These are phyloP conservation scores for Romanogobio albipinnatus DNA, from an alignment of 2,113 vertebrate genomes.

Conservation along the genomic window DNA sequence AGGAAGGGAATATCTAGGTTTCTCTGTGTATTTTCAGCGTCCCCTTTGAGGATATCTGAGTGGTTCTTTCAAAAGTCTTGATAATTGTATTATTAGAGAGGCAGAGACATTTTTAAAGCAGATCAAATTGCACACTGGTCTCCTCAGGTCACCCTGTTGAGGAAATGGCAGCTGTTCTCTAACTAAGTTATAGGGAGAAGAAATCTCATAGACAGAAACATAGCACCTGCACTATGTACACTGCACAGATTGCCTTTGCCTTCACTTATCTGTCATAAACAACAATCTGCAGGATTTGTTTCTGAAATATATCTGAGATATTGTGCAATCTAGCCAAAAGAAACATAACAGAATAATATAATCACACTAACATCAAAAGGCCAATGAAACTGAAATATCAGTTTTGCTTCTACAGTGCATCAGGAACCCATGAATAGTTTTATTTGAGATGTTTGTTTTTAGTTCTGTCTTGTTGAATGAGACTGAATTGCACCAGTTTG, in stretches of 20 bases:
- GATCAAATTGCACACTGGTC: neutral
- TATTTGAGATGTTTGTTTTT: neutral
- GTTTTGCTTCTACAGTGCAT: neutral
- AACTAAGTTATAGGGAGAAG: neutral
- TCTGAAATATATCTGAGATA: neutral
- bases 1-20: neutral
- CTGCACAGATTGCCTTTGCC: neutral
- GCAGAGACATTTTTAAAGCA: neutral
- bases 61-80: constrained; percentile 6
- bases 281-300: constrained; percentile 13
- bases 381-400: neutral
- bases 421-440: neutral
- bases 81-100: constrained; percentile 26
- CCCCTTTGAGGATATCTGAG: constrained; percentile 31
- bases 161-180: neutral
- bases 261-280: neutral
- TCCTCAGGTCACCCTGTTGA: neutral
- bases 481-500: neutral
- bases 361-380: neutral
- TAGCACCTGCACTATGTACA: neutral
- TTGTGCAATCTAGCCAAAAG: neutral
- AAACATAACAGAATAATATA: neutral
- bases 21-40: constrained; percentile 37
- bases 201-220: neutral
- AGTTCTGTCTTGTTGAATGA: neutral